Percentiles rank a stretch among this genome's conserved stretches.
These are phyloP conservation scores for Megaceryle maxima DNA, from an alignment of 2,113 vertebrate species.

Conservation along the genomic window DNA sequence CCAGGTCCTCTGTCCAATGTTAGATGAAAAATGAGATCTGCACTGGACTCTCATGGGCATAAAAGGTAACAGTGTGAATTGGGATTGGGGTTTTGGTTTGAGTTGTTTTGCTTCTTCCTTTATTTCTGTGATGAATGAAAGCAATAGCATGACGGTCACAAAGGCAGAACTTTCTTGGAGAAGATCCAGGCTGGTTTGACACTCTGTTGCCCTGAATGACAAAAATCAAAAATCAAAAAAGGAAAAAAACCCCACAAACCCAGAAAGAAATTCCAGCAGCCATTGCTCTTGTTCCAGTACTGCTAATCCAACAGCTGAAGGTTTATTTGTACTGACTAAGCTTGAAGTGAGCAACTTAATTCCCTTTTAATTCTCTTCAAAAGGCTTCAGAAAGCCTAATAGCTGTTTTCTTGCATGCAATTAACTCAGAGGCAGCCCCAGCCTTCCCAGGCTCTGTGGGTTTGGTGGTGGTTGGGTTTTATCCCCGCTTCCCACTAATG, in stretches of 20 bases:
- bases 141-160: background rate
- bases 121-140: background rate
- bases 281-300: background rate
- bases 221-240: background rate
- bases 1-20: background rate
- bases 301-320: slow-evolving; percentile 43
- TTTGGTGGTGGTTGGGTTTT: background rate
- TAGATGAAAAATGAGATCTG: background rate
- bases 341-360: slow-evolving; percentile 28
- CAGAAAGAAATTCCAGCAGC: background rate
- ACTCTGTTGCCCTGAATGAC: background rate
- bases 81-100: background rate
- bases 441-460: background rate
- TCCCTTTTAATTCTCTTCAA: slow-evolving; percentile 31
- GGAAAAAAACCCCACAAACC: background rate
- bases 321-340: slow-evolving; percentile 57
- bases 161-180: background rate
- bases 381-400: background rate
- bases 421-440: background rate
- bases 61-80: background rate
- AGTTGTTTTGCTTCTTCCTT: background rate
- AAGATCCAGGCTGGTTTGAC: background rate
- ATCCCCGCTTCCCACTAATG: background rate
- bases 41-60: background rate
- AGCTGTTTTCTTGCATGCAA: background rate